phyloP scores from a whole-genome alignment of 1,140 invertebrate species.

The Pollicipes pollicipes region DNA sequence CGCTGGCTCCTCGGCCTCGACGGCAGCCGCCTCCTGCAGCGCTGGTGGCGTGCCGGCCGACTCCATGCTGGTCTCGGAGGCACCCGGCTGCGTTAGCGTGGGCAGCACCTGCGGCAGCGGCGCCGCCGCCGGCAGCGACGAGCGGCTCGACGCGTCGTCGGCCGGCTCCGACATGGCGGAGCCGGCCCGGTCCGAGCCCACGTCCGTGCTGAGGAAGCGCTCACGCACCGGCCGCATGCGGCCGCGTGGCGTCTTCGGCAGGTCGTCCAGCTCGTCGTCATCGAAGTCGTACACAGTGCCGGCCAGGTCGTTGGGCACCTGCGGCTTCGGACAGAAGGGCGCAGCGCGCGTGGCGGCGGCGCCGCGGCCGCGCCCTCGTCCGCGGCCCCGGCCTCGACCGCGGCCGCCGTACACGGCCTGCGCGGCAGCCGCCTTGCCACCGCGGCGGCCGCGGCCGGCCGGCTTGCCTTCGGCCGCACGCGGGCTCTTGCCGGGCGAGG shows the following conservation, averaged over 20 bases:
- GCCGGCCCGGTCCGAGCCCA: background rate
- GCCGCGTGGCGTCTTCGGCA: background rate
- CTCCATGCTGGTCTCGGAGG: background rate
- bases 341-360: background rate
- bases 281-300: conserved; percentile 3
- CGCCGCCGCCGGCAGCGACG: background rate
- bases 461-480: too few relatives aligned
- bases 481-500: too few relatives aligned
- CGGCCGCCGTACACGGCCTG: background rate
- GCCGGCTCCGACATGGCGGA: background rate
- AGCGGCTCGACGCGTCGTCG: background rate
- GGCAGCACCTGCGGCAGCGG: background rate
- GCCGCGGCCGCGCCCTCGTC: background rate
- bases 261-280: background rate
- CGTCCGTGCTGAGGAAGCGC: background rate
- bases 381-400: background rate
- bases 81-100: background rate
- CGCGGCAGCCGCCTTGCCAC: too few relatives aligned
- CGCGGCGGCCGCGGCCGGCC: too few relatives aligned
- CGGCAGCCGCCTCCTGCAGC: too few relatives aligned
- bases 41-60: background rate
- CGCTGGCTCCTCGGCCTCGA: too few relatives aligned
- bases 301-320: background rate
- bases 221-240: background rate
- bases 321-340: background rate